Evolutionary conservation across 1,140 invertebrate genomes (phyloP), one percentile per base, ranked within the genome.

Genomic region (Panagrolaimus sp.): DNA sequence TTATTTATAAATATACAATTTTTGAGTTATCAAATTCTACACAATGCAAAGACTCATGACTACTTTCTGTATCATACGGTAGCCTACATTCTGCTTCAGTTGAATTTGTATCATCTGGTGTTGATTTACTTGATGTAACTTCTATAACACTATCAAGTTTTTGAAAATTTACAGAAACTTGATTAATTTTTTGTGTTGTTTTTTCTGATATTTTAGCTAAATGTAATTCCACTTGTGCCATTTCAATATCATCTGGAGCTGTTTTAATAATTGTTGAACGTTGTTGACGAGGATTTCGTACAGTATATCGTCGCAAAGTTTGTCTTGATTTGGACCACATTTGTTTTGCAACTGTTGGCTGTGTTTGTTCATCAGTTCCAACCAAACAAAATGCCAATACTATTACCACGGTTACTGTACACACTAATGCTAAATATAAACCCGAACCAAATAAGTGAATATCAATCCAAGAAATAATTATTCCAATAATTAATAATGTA

Each of bases 321-420:
- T 70, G 69, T 44, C 48, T 27, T 42, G 69, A 70, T 48, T 70
- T 70, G 5, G 69, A 70, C 65, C 68, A 70, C 69, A 71, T 63
- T 64, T 72, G 69, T 44, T 71, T 71, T 11, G 70, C 70, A 7
- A 71, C 70, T n/a, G 70, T 71, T n/a, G 69, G 69, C 53, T 71
- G 48, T 9, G 38, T 64, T 38, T 72, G 69, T n/a, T 71, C 70
- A 23, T 70, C 65, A 14, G 64, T 68, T 66, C 70, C 66, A 57
- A 71, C 66, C 44, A 71, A 61, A 46, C 70, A 71, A 51, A 71
- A 71, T 46, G 70, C 70, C 20, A 71, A 44, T 9, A 71, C 69
- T 23, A 71, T 71, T 27, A 71, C 69, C 2, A 71, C 31, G 1
- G 62, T 64, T 25, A 71, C 69, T 16, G 48, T 71, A n/a, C 51